phyloP scores from a whole-genome alignment of 2,797 vertebrate species.

The Molothrus ater region DNA sequence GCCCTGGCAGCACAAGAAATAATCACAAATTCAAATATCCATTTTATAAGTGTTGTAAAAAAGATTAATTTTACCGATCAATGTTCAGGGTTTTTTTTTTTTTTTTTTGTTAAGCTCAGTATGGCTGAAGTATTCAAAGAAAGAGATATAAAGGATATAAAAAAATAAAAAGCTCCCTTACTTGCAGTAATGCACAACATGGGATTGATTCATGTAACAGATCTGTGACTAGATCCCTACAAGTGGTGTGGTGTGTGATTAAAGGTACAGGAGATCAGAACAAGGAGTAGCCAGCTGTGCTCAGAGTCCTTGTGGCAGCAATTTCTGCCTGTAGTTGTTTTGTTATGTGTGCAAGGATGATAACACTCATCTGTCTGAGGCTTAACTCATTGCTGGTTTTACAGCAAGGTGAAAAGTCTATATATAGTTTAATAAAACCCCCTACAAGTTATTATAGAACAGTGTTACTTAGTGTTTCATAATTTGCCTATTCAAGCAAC shows the following conservation, averaged over 20 bases:
- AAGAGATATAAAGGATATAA: not conserved
- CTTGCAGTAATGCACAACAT: not conserved
- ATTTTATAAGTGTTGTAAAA: not conserved
- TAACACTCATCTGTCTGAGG: not conserved
- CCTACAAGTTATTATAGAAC: not conserved
- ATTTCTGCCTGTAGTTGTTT: not conserved
- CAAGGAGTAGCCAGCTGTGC: not conserved
- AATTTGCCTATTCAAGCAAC: not conserved
- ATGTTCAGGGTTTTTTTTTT: not conserved
- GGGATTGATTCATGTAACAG: not conserved
- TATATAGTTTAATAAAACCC: not conserved
- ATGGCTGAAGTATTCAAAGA: not conserved
- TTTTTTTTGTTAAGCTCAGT: not conserved
- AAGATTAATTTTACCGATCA: not conserved
- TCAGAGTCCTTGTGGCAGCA: not conserved
- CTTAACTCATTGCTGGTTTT: not conserved
- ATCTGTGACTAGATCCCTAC: not conserved
- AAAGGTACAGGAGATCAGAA: not conserved
- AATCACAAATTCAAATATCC: not conserved
- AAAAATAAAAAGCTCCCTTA: not conserved
- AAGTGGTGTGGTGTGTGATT: not conserved
- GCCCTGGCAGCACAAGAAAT: not conserved
- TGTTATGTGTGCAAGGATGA: not conserved
- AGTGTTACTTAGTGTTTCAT: not conserved
- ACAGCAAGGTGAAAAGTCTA: slow-evolving; percentile 14